These are phyloP conservation scores for Incurvaria masculella DNA, from an alignment of 2,888 invertebrate genomes.

Conservation along the genomic window DNA sequence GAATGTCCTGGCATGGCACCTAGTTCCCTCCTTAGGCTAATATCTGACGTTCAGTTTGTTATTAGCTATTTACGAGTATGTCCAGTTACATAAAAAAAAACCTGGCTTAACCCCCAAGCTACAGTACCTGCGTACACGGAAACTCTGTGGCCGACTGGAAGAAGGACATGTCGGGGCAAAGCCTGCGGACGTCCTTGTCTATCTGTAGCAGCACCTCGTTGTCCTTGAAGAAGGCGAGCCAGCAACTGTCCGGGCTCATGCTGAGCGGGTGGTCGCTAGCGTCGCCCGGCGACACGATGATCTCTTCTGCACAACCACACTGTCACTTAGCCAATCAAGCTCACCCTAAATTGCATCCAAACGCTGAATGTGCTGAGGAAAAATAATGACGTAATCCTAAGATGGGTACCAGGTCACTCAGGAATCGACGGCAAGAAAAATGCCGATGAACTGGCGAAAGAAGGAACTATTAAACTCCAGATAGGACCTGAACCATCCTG, in stretches of 20 bases:
- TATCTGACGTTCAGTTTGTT: too few species aligned
- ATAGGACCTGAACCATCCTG: too few species aligned
- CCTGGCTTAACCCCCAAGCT: not conserved
- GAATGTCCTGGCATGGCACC: too few species aligned
- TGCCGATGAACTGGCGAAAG: too few species aligned
- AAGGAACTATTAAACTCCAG: too few species aligned
- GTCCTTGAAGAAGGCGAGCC: conserved; percentile 95
- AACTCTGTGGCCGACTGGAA: conserved; percentile 92
- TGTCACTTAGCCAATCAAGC: not conserved
- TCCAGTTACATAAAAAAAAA: too few species aligned
- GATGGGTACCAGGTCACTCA: too few species aligned
- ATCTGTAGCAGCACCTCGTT: conserved; percentile 97
- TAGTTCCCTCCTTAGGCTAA: too few species aligned
- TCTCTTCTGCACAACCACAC: conserved; percentile 62
- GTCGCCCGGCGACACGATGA: conserved; percentile 81
- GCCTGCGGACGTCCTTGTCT: conserved; percentile 92
- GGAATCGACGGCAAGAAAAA: too few species aligned
- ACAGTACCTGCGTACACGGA: conserved; percentile 75
- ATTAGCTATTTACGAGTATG: too few species aligned
- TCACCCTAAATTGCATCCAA: too few species aligned
- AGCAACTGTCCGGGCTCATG: conserved; percentile 92
- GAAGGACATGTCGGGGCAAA: conserved; percentile 96
- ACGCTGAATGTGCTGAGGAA: too few species aligned
- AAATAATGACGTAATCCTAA: not conserved
- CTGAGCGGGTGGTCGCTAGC: conserved; percentile 88